Evolutionary conservation across 2,797 vertebrate genomes (phyloP).

Genomic region (Manis crassicaudata): DNA sequence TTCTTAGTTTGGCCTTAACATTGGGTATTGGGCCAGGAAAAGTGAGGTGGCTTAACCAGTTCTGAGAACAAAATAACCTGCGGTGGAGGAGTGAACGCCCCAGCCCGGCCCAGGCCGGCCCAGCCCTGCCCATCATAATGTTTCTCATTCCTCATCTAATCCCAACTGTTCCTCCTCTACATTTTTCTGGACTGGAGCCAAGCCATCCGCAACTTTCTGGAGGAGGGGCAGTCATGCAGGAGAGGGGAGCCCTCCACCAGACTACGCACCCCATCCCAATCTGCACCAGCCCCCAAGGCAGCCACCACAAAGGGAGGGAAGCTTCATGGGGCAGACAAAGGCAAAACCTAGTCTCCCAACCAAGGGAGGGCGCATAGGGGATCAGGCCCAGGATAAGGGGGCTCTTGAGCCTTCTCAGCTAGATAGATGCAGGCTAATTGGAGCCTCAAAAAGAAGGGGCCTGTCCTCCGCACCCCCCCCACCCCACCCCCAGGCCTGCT

Average conservation of each 20-base stretch:
- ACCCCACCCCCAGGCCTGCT: neutral
- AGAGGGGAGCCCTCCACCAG: neutral
- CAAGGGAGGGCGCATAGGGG: neutral
- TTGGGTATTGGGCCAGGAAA: neutral
- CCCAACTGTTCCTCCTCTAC: neutral
- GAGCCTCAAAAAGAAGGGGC: neutral
- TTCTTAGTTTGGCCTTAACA: neutral
- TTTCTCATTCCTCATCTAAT: neutral
- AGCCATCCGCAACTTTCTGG: neutral
- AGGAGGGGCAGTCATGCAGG: neutral
- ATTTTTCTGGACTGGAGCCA: neutral
- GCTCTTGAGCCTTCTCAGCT: neutral
- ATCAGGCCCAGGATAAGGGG: neutral
- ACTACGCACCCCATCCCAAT: neutral
- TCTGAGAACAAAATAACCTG: neutral
- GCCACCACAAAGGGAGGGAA: conserved; percentile 2
- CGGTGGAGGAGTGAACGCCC: neutral
- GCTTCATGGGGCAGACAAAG: neutral
- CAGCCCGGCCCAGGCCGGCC: neutral
- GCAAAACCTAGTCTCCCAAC: neutral
- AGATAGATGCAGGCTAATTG: neutral
- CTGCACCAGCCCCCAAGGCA: neutral
- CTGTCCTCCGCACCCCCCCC: neutral
- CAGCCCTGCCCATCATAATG: neutral
- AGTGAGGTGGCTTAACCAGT: neutral